Evolutionary conservation across 2,113 vertebrate species (phyloP).

Genomic region (Solenodon paradoxus): DNA sequence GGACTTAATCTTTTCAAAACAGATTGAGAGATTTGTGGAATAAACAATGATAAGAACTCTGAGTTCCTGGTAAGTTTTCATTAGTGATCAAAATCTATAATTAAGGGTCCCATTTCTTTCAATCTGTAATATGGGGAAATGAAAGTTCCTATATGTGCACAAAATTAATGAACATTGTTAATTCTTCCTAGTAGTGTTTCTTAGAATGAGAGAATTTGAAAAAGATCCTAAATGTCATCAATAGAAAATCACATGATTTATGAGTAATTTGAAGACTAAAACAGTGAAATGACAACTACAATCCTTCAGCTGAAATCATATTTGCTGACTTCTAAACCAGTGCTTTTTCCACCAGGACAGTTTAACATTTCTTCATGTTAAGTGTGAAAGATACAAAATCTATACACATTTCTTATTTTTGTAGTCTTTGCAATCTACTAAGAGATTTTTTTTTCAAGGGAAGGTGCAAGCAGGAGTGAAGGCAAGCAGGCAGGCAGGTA

Average conservation of each 20-base stretch:
- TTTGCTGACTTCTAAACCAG: background rate
- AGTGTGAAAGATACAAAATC: background rate
- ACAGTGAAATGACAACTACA: background rate
- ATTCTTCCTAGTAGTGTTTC: slow-evolving; percentile 18
- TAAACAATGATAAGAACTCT: background rate
- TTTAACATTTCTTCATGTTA: background rate
- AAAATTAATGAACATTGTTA: background rate
- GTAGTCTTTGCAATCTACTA: background rate
- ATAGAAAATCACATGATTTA: slow-evolving; percentile 31
- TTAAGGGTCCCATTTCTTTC: background rate
- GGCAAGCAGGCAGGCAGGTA: too few species aligned
- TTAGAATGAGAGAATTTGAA: slow-evolving; percentile 37
- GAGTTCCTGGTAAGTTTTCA: slow-evolving; percentile 8
- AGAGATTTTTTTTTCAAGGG: too few species aligned
- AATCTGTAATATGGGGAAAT: background rate
- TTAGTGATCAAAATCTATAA: background rate
- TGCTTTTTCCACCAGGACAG: background rate
- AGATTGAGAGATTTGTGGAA: background rate
- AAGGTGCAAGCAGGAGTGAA: too few species aligned
- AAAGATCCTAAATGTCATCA: slow-evolving; percentile 14
- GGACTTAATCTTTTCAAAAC: background rate
- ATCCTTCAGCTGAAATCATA: background rate
- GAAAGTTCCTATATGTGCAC: background rate
- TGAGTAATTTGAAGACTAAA: slow-evolving; percentile 37
- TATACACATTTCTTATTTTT: background rate